A percentile compares a stretch with the other conserved stretches of the same genome.
phyloP scores from a whole-genome alignment of 2,113 vertebrate species.

The Callipepla squamata region DNA sequence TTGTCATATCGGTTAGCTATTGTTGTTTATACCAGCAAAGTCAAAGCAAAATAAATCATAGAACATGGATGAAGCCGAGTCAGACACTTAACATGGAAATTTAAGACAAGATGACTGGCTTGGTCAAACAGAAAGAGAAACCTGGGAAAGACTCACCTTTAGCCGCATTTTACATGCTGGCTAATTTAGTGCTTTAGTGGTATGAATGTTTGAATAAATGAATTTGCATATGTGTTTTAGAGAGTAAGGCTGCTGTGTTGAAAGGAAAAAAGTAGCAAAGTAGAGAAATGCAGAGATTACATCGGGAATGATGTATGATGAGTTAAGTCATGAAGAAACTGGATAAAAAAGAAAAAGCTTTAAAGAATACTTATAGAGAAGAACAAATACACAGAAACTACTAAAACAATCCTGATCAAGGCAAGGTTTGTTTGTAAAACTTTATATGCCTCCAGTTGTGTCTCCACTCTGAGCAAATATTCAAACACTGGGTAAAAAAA shows the following conservation, averaged over 20 bases:
- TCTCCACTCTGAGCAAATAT: neutral
- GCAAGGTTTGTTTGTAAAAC: neutral
- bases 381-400: neutral
- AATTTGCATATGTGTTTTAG: neutral
- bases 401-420: neutral
- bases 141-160: neutral
- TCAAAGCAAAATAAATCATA: neutral
- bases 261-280: neutral
- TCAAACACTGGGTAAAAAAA: slow-evolving; percentile 12
- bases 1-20: neutral
- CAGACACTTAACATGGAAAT: neutral
- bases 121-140: neutral
- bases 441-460: neutral
- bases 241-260: neutral
- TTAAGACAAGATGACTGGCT: neutral
- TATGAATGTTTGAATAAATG: neutral
- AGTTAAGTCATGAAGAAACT: neutral
- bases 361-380: neutral
- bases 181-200: neutral
- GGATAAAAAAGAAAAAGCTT: neutral
- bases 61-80: neutral
- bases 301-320: neutral
- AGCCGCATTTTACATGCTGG: neutral
- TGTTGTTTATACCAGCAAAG: neutral
- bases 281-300: neutral